phyloP scores from a whole-genome alignment of 2,888 invertebrate genomes.

The Orgyia antiqua region DNA sequence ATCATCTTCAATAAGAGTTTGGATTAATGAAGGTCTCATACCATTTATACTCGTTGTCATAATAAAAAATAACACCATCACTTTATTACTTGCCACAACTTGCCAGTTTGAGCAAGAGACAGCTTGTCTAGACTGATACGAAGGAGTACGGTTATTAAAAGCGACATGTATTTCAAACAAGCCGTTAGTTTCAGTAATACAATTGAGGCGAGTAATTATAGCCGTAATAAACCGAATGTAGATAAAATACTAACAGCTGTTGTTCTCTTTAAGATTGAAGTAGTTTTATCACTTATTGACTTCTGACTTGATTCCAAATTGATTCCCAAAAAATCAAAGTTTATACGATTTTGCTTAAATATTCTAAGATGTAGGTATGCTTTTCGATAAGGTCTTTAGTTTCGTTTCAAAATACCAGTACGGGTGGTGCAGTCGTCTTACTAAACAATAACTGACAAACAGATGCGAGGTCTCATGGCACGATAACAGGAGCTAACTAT shows the following conservation, averaged over 20 bases:
- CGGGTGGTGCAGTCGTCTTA: conserved; percentile 65
- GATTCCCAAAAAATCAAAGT: too few relatives aligned
- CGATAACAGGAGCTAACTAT: conserved; percentile 67
- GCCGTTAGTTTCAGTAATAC: too few relatives aligned
- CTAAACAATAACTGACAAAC: conserved; percentile 53
- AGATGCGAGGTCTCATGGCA: conserved; percentile 55
- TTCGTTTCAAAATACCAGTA: conserved; percentile 45
- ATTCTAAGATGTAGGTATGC: too few relatives aligned
- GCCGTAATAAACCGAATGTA: too few relatives aligned
- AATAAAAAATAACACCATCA: conserved; percentile 15
- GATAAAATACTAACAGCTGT: too few relatives aligned
- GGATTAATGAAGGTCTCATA: conserved; percentile 16
- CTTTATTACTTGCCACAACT: conserved; percentile 14
- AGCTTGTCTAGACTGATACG: conserved; percentile 23
- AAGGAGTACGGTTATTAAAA: not conserved
- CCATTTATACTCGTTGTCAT: conserved; percentile 18
- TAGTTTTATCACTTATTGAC: too few relatives aligned
- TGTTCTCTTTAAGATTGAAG: too few relatives aligned
- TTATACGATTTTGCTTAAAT: too few relatives aligned
- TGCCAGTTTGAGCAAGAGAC: conserved; percentile 1
- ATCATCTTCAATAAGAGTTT: conserved; percentile 21
- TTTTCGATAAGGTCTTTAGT: too few relatives aligned
- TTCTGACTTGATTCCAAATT: too few relatives aligned
- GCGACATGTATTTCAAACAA: not conserved
- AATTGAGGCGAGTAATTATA: too few relatives aligned